These are phyloP conservation scores for Panzeria rudis DNA, from an alignment of 2,888 invertebrate genomes.

Conservation along the genomic window DNA sequence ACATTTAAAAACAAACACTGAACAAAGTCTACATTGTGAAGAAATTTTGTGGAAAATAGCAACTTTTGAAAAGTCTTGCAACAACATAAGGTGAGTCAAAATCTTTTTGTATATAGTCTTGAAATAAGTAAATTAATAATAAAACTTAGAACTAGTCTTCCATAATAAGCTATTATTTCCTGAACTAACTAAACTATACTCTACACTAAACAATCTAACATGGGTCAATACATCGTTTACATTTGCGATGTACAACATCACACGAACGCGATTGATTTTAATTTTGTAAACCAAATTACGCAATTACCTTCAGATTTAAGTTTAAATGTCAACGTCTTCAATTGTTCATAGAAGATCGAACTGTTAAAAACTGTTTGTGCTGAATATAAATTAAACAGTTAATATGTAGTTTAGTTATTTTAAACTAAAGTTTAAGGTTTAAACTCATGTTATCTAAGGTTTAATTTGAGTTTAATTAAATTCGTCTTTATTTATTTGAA, in stretches of 20 bases:
- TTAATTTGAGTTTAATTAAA: too few species aligned
- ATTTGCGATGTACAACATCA: not conserved
- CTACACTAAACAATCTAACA: not conserved
- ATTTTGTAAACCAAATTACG: not conserved
- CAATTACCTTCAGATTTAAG: not conserved
- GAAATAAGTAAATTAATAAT: constrained; percentile 19
- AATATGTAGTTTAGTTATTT: too few species aligned
- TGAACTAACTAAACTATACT: constrained; percentile 37
- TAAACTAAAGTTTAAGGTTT: too few species aligned
- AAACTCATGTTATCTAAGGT: too few species aligned
- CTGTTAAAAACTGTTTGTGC: too few species aligned
- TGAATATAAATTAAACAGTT: too few species aligned
- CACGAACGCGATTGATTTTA: not conserved
- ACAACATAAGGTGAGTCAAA: constrained; percentile 56
- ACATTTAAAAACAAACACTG: not conserved
- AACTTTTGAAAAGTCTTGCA: not conserved
- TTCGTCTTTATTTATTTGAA: too few species aligned
- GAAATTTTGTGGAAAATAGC: not conserved
- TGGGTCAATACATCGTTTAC: not conserved
- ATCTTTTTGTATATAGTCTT: constrained; percentile 18
- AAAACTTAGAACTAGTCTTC: constrained; percentile 71
- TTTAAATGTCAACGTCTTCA: not conserved
- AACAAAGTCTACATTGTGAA: not conserved
- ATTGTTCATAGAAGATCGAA: too few species aligned
- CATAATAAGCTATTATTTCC: constrained; percentile 65